These are phyloP conservation scores for Agraylea sexmaculata DNA, from an alignment of 1,140 invertebrate genomes.

Conservation along the genomic window DNA sequence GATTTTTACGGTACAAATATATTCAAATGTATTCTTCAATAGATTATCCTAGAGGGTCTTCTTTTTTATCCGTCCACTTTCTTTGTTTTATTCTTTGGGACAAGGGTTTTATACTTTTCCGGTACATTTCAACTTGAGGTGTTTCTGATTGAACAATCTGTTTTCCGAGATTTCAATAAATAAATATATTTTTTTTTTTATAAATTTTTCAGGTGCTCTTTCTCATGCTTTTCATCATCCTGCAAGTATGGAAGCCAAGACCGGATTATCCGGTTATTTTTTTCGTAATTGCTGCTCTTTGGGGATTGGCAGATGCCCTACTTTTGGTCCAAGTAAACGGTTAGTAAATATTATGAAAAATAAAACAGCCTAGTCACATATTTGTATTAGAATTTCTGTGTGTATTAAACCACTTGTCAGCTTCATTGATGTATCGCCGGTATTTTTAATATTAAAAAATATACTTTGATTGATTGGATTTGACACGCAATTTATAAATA, in stretches of 20 bases:
- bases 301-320: constrained; percentile 83
- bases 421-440: not conserved
- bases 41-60: no score
- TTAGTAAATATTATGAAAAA: no score
- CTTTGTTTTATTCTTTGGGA: no score
- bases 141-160: not conserved
- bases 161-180: no score
- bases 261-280: constrained; percentile 59
- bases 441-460: not conserved
- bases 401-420: no score
- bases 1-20: no score
- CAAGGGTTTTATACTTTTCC: no score
- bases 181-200: constrained; percentile 2
- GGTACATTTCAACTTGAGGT: not conserved
- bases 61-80: no score
- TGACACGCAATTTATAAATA: no score
- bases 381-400: no score
- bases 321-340: constrained; percentile 94
- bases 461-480: not conserved
- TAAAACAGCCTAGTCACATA: not conserved
- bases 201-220: constrained; percentile 49
- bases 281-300: constrained; percentile 74
- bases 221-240: constrained; percentile 48
- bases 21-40: no score
- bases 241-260: constrained; percentile 65